Conservation (phyloP, 53 echinoderm and acorn worm genomes). For the Paracentrotus lividus region DNA sequence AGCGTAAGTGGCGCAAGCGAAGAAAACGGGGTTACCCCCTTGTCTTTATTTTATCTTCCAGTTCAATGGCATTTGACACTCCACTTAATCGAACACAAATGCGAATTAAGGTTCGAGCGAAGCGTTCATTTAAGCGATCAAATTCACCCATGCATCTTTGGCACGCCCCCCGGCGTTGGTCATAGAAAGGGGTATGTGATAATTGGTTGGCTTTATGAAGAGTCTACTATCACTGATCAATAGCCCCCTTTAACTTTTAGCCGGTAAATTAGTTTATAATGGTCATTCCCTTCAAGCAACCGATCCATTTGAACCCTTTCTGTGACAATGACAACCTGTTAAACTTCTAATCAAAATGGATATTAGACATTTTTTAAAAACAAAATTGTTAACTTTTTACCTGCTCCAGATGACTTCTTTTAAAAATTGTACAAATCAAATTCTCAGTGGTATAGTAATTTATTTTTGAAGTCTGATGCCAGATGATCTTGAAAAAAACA, state of each 20-base stretch:
- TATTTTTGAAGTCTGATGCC: too few species aligned
- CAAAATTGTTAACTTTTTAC: too few species aligned
- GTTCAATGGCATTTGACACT: constrained; percentile 65
- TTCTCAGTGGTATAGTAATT: too few species aligned
- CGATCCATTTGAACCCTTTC: background rate
- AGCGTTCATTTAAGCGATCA: constrained; percentile 59
- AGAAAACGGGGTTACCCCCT: constrained; percentile 30
- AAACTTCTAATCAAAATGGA: too few species aligned
- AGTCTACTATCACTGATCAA: constrained; percentile 21
- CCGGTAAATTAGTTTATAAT: constrained; percentile 42
- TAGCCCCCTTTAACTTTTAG: constrained; percentile 16
- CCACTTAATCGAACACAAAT: constrained; percentile 63
- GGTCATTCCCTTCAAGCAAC: background rate
- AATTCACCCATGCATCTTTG: constrained; percentile 39
- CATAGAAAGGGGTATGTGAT: constrained; percentile 1
- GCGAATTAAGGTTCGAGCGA: constrained; percentile 52
- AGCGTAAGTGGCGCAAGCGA: constrained; percentile 44
- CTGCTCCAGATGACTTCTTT: too few species aligned
- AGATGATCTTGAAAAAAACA: too few species aligned
- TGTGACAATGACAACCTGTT: background rate
- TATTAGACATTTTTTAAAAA: too few species aligned
- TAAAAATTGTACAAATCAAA: too few species aligned
- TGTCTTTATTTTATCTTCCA: constrained; percentile 48
- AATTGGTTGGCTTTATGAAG: constrained; percentile 45
- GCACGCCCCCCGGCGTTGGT: background rate